Percentiles rank a stretch among this genome's conserved stretches.
These are phyloP conservation scores for Mus minutoides DNA, from an alignment of 2,797 vertebrate species.

Conservation along the genomic window DNA sequence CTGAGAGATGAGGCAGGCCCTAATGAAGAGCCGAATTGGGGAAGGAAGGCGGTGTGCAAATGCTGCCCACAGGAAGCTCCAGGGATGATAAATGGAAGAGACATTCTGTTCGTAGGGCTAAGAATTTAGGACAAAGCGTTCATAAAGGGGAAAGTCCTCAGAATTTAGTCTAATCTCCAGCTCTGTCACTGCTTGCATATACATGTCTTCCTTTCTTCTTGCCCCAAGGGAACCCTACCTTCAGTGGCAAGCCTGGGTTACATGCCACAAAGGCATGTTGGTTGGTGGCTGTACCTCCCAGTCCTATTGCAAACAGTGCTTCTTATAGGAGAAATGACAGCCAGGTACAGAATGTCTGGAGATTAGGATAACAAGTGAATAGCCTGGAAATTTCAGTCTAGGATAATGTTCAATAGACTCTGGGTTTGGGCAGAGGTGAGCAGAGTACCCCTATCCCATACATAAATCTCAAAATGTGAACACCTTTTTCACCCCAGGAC, in stretches of 20 bases:
- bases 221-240: neutral
- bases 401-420: neutral
- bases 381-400: neutral
- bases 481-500: neutral
- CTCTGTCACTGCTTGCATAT: neutral
- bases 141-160: neutral
- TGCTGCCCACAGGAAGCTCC: neutral
- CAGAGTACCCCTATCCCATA: no score
- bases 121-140: neutral
- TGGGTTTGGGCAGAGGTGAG: neutral
- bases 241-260: neutral
- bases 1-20: neutral
- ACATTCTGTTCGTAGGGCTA: neutral
- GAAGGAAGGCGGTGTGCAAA: rapidly evolving
- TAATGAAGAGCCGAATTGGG: neutral
- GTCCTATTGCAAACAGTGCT: rapidly evolving
- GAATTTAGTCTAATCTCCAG: neutral
- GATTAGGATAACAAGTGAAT: neutral
- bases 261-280: neutral
- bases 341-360: neutral
- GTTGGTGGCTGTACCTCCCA: neutral
- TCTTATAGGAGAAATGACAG: neutral
- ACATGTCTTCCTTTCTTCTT: neutral
- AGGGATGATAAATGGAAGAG: neutral
- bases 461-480: neutral